These are phyloP conservation scores for Pipistrellus pipistrellus DNA, from an alignment of 2,797 vertebrate genomes.

Conservation along the genomic window DNA sequence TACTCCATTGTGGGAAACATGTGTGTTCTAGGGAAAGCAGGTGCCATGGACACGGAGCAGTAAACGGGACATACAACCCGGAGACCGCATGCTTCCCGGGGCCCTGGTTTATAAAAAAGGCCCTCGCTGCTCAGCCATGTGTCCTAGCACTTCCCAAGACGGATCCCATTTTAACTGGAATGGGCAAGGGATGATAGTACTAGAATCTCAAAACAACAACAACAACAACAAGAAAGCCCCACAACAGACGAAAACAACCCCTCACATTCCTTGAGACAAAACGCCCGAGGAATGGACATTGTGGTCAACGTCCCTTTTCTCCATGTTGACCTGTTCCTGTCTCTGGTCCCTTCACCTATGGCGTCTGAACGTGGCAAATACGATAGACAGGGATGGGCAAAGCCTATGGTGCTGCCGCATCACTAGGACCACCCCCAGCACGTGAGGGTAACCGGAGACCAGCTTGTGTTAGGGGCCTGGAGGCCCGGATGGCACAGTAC, in stretches of 20 bases:
- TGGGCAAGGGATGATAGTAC: not conserved
- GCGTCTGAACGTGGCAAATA: not conserved
- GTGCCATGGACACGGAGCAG: not conserved
- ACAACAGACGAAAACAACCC: not conserved
- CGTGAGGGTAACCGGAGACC: not conserved
- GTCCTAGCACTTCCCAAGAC: not conserved
- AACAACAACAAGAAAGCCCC: too few relatives aligned
- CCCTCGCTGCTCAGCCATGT: not conserved
- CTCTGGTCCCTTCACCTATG: not conserved
- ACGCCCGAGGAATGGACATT: not conserved
- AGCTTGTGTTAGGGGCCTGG: not conserved
- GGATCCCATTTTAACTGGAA: not conserved
- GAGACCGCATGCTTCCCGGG: not conserved
- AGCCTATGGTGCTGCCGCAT: not conserved
- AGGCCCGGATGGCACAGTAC: too few relatives aligned
- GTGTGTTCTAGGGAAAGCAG: not conserved
- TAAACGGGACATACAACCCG: not conserved
- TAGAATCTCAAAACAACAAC: not conserved
- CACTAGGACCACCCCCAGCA: not conserved
- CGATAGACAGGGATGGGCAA: not conserved
- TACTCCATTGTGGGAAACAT: not conserved
- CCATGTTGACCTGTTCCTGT: not conserved
- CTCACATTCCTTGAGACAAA: not conserved
- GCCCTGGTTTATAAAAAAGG: not conserved
- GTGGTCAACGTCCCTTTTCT: not conserved